Evolutionary conservation across 2,888 invertebrate genomes (phyloP), one percentile per base, ranked within the genome.

Genomic region (Brachyptera putata): DNA sequence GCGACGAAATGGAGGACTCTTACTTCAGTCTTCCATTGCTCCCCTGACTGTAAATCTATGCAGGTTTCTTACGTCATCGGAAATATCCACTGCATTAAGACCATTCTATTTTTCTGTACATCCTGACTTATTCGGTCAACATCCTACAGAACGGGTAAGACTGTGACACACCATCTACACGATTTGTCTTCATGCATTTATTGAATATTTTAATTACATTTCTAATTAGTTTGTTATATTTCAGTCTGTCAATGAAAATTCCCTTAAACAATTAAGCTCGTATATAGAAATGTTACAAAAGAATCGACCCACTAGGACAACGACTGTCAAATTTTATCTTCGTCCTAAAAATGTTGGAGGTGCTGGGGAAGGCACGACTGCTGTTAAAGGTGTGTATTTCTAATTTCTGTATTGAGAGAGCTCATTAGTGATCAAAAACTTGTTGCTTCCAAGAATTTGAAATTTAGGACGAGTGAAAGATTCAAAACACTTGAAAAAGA

Each of bases 41-140:
- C 18, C 7, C 5, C 22, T 46, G 22, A 22, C 22, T 2, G 24
- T 46, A 5, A 30, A 11, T 30, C 3, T 56, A 11, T 46, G 36
- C 34, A 22, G 63, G 30, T 58, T 53, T 25, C 60, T 87, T 67
- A 91, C 86, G 69, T 85, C 86, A 62, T 87, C 88, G 25, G 93
- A 95, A 79, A 84, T 95, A 18, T 89, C 95, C 0, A 88, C 94
- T 22, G 95, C 95, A 1, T 77, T 96, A 48, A 80, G 95, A 62
- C 95, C 95, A 3, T 95, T 96, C 75, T 95, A 95, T 76, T 95
- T 96, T 74, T 87, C 87, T 61, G 95, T 96, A 2, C 96, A 96
- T 79, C 96, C 96, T 11, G 96, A 96, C 78, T 80, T 96, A 48
- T 96, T 96, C 79, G 93, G 93, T 57, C 87, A 89, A 76, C 86